Percentiles rank a stretch among this genome's conserved stretches.
phyloP scores from a whole-genome alignment of 2,113 vertebrate genomes.

The Ammospiza caudacuta region DNA sequence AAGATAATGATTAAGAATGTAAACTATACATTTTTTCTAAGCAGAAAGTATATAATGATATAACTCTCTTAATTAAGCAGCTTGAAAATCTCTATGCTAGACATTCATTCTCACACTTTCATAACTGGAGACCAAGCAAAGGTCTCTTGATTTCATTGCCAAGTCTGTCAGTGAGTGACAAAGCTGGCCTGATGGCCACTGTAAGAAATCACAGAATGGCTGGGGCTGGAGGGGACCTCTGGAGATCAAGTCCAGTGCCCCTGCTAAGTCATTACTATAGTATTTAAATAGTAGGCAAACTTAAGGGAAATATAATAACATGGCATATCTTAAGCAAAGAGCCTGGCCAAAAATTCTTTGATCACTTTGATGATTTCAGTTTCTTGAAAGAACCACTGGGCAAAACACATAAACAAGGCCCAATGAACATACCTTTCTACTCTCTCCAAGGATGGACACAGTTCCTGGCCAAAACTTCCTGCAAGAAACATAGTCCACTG shows the following conservation, averaged over 20 bases:
- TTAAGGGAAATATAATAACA: neutral
- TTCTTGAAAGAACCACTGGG: neutral
- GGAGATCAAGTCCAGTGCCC: neutral
- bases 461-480: constrained; percentile 95
- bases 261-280: neutral
- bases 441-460: constrained; percentile 80
- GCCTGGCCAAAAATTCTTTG: neutral
- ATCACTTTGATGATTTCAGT: neutral
- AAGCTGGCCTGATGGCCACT: neutral
- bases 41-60: neutral
- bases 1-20: neutral
- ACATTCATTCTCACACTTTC: neutral
- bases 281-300: neutral
- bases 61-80: neutral
- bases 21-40: neutral
- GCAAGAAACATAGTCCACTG: constrained; percentile 44
- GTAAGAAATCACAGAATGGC: neutral
- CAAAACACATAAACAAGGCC: neutral
- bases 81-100: neutral
- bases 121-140: neutral
- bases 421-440: constrained; percentile 81
- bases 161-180: neutral
- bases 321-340: neutral
- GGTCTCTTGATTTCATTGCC: neutral
- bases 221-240: neutral